Evolutionary conservation across 1,140 invertebrate genomes (phyloP), one percentile per base, ranked within the genome.

Genomic region (Lepidurus arcticus): DNA sequence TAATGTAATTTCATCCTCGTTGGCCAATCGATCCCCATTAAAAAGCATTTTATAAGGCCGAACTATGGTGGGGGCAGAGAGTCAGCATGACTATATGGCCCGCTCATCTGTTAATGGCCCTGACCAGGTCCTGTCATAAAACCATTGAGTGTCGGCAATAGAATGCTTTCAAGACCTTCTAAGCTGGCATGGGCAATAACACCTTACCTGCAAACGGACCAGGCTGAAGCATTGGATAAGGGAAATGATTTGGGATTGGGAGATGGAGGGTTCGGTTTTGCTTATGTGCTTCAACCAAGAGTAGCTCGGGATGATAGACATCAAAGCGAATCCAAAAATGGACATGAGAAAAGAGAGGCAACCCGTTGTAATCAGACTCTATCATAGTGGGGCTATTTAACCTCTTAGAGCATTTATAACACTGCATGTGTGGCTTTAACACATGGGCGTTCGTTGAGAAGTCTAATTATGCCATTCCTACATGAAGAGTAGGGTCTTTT

Each of bases 161-260:
- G 53, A 65, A 65, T 65, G 53, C 53, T 65, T 65, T 65, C 53
- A 65, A 65, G 53, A 65, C 53, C 53, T 65, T 65, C 53, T 65
- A 65, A 65, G 53, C 53, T 65, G 13, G 53, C 13, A 65, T 65
- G 53, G 53, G n/a, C 53, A 65, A 65, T 65, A 65, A 65, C 53
- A 65, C 21, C 53, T 65, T 65, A 65, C 53, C 53, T 65, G 53
- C 13, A n/a, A 34, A 65, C 53, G n/a, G 53, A 21, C 53, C 53
- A 65, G 53, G 8, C 53, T 65, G 53, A 13, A 65, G 53, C 53
- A 65, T 65, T 65, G 53, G 53, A 16, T 65, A 65, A 65, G 21
- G 53, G n/a, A 21, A 65, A 65, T 5, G 53, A 13, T 65, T 7
- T 21, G 53, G 53, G 53, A 65, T 65, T 65, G 53, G 53, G n/a